Evolutionary conservation across 2,113 vertebrate species (phyloP), one percentile per base, ranked within the genome.

Genomic region (Junco hyemalis): DNA sequence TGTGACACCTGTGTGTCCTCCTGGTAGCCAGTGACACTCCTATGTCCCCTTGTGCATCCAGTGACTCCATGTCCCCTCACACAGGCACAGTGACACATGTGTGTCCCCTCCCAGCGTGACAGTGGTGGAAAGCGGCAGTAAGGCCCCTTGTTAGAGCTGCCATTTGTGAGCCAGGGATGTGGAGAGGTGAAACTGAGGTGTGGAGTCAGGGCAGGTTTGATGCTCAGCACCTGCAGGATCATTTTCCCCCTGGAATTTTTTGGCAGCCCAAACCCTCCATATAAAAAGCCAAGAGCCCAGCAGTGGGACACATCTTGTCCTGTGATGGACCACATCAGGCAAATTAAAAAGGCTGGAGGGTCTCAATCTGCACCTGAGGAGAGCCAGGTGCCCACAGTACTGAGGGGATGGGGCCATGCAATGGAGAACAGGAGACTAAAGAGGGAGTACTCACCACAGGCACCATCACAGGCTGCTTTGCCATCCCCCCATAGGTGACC

Each of bases 401-500:
- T 0, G 0, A 51, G 44, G 48, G 53, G 33, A 64, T 0, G 13
- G 44, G 87, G 54, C 86, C 61, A 36, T 0, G 0, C 31, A 15
- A 19, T 5, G 26, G 36, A 13, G 12, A 33, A 38, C 15, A 33
- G 21, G 25, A 23, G 44, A 80, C 3, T 33, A 23, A 54, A 5
- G 11, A 61, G 33, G 47, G 74, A 11, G 26, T 60, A 98, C 98
- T 99, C 95, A 99, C 99, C 98, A 98, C 98, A 73, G 99, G 99
- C 48, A 99, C 97, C 36, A 96, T 98, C 51, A 99, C 97, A 1
- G 99, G 99, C 96, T 99, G 99, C 94, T 98, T 99, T 93, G 99
- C 98, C 99, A 99, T 99, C 16, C 99, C 99, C 9, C 99, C 99
- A 1, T 99, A 99, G 6, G 99, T 99, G 96, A 99, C 99, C 98